Evolutionary conservation across 2,888 invertebrate species (phyloP).

Genomic region (Tetrapedia diversipes): DNA sequence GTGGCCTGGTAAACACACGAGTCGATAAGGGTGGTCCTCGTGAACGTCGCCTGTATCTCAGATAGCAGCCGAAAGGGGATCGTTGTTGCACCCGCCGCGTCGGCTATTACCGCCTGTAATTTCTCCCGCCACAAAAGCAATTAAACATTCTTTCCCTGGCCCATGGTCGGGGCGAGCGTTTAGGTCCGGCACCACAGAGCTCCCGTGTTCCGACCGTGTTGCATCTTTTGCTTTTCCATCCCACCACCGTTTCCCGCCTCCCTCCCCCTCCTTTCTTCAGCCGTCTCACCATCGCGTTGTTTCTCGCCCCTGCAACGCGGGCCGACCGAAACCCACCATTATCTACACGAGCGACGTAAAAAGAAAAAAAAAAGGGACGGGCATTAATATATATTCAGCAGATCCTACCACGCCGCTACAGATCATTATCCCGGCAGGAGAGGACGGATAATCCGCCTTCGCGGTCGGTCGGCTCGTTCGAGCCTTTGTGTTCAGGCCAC

Average conservation of each 20-base stretch:
- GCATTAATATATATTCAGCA: conserved; percentile 72
- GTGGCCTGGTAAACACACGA: conserved; percentile 35
- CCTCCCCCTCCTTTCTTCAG: background rate
- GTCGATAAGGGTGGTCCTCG: conserved; percentile 42
- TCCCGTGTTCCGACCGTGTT: conserved; percentile 57
- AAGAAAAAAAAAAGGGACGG: conserved; percentile 66
- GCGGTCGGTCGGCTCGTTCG: conserved; percentile 41
- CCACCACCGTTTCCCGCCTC: conserved; percentile 22
- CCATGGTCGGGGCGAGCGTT: conserved; percentile 25
- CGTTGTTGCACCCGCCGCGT: conserved; percentile 47
- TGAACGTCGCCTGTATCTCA: conserved; percentile 29
- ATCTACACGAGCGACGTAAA: conserved; percentile 57
- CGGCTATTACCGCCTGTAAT: conserved; percentile 55
- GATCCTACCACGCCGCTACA: conserved; percentile 48
- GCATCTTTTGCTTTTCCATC: conserved; percentile 39
- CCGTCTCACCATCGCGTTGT: no score
- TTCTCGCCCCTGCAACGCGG: conserved; percentile 42
- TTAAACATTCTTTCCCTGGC: conserved; percentile 59
- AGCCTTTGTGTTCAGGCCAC: conserved; percentile 41
- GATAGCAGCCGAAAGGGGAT: conserved; percentile 50
- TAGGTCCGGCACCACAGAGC: conserved; percentile 42
- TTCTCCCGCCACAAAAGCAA: conserved; percentile 57
- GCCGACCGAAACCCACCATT: conserved; percentile 64
- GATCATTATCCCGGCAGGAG: conserved; percentile 59
- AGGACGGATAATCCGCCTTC: conserved; percentile 51